These are phyloP conservation scores for Sardina pilchardus DNA, from an alignment of 2,113 vertebrate species.

Conservation along the genomic window DNA sequence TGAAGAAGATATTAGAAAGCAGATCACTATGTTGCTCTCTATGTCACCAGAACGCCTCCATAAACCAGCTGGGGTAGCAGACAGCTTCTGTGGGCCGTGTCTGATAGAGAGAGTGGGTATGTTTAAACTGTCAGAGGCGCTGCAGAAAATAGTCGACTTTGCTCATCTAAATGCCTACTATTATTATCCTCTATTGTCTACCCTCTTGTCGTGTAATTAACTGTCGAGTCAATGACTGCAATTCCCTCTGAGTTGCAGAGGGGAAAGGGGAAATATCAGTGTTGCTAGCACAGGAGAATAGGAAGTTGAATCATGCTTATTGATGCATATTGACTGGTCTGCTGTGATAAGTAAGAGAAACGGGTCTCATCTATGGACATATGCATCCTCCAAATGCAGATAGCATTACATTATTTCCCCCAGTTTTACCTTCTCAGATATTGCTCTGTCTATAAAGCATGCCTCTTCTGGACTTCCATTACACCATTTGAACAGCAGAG, in stretches of 20 bases:
- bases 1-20: not conserved
- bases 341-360: not conserved
- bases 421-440: not conserved
- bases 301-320: not conserved
- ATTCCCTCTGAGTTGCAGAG: not conserved
- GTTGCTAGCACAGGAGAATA: not conserved
- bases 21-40: not conserved
- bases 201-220: not conserved
- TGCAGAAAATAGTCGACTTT: not conserved
- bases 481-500: not conserved
- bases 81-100: not conserved
- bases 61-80: not conserved
- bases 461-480: not conserved
- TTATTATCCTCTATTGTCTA: not conserved
- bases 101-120: not conserved
- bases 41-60: not conserved
- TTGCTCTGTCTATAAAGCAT: not conserved
- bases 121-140: constrained; percentile 7
- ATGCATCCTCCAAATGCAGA: not conserved
- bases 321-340: not conserved
- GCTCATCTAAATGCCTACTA: not conserved
- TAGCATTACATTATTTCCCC: not conserved
- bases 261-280: not conserved
- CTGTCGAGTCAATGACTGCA: not conserved
- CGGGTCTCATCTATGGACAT: not conserved